Evolutionary conservation across 2,888 invertebrate genomes (phyloP), one percentile per base, ranked within the genome.

Genomic region (Caenorhabditis sp.): DNA sequence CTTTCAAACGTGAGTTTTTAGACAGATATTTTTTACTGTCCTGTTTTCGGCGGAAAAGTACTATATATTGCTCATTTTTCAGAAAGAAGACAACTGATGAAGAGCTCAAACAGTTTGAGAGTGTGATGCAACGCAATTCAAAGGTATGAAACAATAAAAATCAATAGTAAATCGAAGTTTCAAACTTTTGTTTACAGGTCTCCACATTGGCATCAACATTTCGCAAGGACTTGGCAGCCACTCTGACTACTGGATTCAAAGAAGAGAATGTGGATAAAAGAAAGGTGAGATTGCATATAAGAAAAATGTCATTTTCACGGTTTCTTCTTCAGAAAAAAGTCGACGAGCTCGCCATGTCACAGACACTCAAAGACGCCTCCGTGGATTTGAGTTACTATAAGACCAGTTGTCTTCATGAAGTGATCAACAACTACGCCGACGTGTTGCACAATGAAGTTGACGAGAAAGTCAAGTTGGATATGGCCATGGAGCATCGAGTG

Each of bases 301-400:
- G 26, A 1, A 54, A 54, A 26, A 14, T 26, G 19, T 19, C 24
- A 26, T 12, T 14, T 26, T 54, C 2, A n/a, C n/a, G n/a, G n/a
- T n/a, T 19, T 19, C n/a, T 72, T 47, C 64, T 85, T 44, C 92
- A 95, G 94, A 96, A 96, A 94, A 97, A 97, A 94, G 95, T 96
- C 87, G 95, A 96, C 6, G 97, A 97, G 92, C 95, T 95, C 92
- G 94, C 95, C 85, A 94, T 97, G 75, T 96, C 95, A 1, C 94
- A 95, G 86, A 95, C 95, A 81, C 95, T 95, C 95, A 94, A 94
- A 91, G 96, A 95, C 84, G 92, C 74, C 24, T 80, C 88, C 1
- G 89, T 82, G n/a, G 86, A 87, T n/a, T 38, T 89, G 10, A 85
- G 83, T 26, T 81, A 80, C 49, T 51, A 79, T 14, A 73, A 84